A percentile compares a stretch with the other conserved stretches of the same genome.
Conservation (phyloP, 1,140 invertebrate species). For the Pemphigus obesinymphae region DNA sequence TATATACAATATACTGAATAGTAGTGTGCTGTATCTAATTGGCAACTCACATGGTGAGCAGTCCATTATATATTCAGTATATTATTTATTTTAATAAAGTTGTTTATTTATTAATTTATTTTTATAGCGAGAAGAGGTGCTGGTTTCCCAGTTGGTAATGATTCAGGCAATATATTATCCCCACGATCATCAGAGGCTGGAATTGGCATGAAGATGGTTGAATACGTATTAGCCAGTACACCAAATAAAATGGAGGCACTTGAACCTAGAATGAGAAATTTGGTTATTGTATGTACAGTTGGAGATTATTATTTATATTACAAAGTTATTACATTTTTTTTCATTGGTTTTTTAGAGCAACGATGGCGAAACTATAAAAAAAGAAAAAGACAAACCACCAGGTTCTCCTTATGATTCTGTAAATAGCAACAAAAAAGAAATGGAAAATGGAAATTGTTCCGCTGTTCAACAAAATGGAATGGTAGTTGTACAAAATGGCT, state of each 20-base stretch:
- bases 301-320: background rate
- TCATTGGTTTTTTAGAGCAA: slow-evolving; percentile 45
- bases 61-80: no score
- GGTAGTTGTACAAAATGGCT: slow-evolving; percentile 75
- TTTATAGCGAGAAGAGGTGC: slow-evolving; percentile 56
- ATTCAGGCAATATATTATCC: slow-evolving; percentile 59
- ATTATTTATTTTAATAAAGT: no score
- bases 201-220: slow-evolving; percentile 96
- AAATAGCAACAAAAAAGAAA: slow-evolving; percentile 55
- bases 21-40: no score
- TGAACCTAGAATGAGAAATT: slow-evolving; percentile 67
- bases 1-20: no score
- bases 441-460: slow-evolving; percentile 51
- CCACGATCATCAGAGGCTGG: slow-evolving; percentile 70
- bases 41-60: no score
- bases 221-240: slow-evolving; percentile 89
- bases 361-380: slow-evolving; percentile 52
- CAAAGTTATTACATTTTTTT: slow-evolving; percentile 43
- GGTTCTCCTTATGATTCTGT: slow-evolving; percentile 63
- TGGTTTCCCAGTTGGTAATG: slow-evolving; percentile 55
- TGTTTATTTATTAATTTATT: background rate
- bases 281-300: slow-evolving; percentile 59
- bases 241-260: slow-evolving; percentile 72
- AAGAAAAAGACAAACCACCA: slow-evolving; percentile 63
- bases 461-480: slow-evolving; percentile 59